Percentiles rank a stretch among this genome's conserved stretches.
Conservation (phyloP, 2,888 invertebrate species). For the Cheilosia pagana region DNA sequence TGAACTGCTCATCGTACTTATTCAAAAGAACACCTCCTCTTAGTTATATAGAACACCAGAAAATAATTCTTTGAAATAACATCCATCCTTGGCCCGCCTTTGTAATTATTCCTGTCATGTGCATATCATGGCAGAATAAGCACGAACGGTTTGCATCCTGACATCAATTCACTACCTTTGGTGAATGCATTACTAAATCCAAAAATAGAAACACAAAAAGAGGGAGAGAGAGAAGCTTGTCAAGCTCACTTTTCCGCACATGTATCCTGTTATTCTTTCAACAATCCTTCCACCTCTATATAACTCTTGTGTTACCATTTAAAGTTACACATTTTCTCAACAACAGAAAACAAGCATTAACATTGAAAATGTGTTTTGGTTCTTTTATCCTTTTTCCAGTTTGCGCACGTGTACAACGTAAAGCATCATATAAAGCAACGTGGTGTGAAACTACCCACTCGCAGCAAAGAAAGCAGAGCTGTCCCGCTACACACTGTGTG, state of each 20-base stretch:
- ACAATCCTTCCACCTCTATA: background rate
- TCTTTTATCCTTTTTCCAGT: conserved; percentile 10
- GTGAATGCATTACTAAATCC: conserved; percentile 20
- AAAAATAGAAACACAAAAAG: conserved; percentile 10
- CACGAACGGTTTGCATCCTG: conserved; percentile 14
- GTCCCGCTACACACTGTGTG: conserved; percentile 12
- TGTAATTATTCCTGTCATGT: conserved; percentile 39
- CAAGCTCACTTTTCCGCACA: conserved; percentile 17
- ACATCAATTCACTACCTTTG: background rate
- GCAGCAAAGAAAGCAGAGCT: conserved; percentile 2
- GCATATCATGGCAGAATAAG: conserved; percentile 39
- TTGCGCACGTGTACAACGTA: conserved; percentile 23
- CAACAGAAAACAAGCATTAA: conserved; percentile 25
- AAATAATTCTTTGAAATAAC: no score
- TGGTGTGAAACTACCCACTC: conserved; percentile 10
- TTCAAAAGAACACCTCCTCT: no score
- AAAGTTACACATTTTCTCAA: conserved; percentile 3
- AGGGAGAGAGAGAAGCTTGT: conserved; percentile 8
- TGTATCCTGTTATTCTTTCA: conserved; percentile 22
- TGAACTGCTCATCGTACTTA: no score
- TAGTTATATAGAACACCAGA: no score
- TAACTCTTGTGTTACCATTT: conserved; percentile 4
- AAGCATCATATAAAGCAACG: conserved; percentile 9
- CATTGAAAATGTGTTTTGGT: conserved; percentile 23
- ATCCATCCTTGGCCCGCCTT: background rate